Evolutionary conservation across 1,140 invertebrate genomes (phyloP).

Genomic region (Penaeus indicus): DNA sequence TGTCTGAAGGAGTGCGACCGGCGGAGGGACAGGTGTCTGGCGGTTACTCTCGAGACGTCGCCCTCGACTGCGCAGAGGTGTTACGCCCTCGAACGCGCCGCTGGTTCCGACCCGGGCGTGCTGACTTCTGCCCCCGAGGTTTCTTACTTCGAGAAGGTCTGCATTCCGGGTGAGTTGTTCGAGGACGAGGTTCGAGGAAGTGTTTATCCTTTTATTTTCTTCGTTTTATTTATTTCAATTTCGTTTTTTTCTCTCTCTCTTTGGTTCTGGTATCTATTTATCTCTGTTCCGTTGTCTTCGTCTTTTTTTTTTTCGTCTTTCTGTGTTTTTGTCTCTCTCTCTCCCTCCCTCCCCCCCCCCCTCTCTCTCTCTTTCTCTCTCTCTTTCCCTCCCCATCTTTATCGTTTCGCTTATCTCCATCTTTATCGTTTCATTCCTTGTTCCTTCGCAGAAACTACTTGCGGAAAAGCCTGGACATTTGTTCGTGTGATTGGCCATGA

Average conservation of each 20-base stretch:
- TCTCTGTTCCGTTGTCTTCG: too few relatives aligned
- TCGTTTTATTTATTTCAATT: not conserved
- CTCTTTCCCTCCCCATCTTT: not conserved
- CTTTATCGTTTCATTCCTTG: too few relatives aligned
- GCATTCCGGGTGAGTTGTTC: conserved; percentile 67
- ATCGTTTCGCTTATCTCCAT: not conserved
- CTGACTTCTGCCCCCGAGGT: conserved; percentile 70
- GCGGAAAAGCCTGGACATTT: conserved; percentile 73
- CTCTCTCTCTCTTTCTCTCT: not conserved
- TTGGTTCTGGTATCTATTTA: too few relatives aligned
- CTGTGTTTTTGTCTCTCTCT: too few relatives aligned
- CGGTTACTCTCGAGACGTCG: conserved; percentile 71
- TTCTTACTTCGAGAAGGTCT: conserved; percentile 74
- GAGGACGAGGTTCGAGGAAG: not conserved
- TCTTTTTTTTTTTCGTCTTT: too few relatives aligned
- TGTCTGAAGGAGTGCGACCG: conserved; percentile 72
- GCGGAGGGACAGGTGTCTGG: conserved; percentile 70
- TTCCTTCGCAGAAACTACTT: conserved; percentile 67
- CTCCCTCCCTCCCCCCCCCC: too few relatives aligned
- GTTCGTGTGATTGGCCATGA: conserved; percentile 73
- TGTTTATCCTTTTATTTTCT: not conserved
- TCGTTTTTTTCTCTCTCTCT: too few relatives aligned
- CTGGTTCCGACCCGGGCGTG: conserved; percentile 68
- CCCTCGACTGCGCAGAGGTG: conserved; percentile 69
- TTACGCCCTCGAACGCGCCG: conserved; percentile 71